These are phyloP conservation scores for Oplegnathus fasciatus DNA, from an alignment of 2,113 vertebrate genomes.

Conservation along the genomic window DNA sequence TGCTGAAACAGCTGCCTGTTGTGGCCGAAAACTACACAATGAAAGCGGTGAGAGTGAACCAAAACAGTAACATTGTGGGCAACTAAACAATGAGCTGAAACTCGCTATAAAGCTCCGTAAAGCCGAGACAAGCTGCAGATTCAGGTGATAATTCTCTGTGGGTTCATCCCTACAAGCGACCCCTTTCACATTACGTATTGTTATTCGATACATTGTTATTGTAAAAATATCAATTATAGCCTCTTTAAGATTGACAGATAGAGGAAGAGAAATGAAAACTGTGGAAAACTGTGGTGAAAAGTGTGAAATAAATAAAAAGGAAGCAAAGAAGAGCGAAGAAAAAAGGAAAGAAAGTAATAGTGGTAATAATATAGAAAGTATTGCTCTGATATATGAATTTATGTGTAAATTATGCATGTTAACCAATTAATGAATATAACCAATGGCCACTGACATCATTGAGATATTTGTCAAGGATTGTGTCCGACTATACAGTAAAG, in stretches of 20 bases:
- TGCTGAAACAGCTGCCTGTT: not conserved
- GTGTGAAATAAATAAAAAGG: not conserved
- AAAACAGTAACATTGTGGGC: not conserved
- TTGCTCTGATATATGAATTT: not conserved
- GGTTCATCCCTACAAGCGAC: not conserved
- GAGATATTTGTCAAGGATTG: constrained; percentile 6
- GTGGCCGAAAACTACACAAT: not conserved
- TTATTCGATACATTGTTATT: not conserved
- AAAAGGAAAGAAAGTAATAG: not conserved
- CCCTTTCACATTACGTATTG: not conserved
- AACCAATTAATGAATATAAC: not conserved
- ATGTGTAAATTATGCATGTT: not conserved
- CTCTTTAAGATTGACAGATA: not conserved
- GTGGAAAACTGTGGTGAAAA: too few relatives aligned
- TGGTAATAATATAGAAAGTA: not conserved
- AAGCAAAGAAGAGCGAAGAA: not conserved
- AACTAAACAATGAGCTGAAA: not conserved
- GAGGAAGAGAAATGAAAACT: too few relatives aligned
- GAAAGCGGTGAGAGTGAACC: not conserved
- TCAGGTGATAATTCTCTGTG: not conserved
- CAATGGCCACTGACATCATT: not conserved
- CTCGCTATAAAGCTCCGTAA: not conserved
- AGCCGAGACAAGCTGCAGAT: not conserved
- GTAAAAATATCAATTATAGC: not conserved
- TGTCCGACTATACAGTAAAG: constrained; percentile 16